Evolutionary conservation across 2,888 invertebrate genomes (phyloP).

Genomic region (Pyrrhia umbra): DNA sequence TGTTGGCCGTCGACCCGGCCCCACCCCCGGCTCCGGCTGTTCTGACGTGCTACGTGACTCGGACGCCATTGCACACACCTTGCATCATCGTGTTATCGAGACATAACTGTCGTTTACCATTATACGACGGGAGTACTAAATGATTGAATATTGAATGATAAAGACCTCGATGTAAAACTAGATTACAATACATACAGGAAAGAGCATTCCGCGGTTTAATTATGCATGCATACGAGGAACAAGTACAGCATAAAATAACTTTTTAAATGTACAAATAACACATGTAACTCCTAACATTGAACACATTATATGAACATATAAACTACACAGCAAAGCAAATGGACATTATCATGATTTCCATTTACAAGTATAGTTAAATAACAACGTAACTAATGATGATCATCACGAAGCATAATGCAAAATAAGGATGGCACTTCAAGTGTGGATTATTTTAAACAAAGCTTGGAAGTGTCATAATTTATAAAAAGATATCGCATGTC

Average conservation of each 20-base stretch:
- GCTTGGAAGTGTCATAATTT: constrained; percentile 7
- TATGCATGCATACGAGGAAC: constrained; percentile 27
- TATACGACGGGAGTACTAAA: constrained; percentile 27
- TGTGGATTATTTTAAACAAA: constrained; percentile 21
- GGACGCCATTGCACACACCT: constrained; percentile 72
- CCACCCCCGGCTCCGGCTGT: constrained; percentile 70
- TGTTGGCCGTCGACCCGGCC: constrained; percentile 76
- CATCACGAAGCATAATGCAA: constrained; percentile 28
- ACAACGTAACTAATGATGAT: constrained; percentile 28
- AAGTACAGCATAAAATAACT: constrained; percentile 5
- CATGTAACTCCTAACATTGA: too few relatives aligned
- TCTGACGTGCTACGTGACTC: constrained; percentile 81
- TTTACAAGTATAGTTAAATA: constrained; percentile 25
- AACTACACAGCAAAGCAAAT: constrained; percentile 21
- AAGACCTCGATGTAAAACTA: constrained; percentile 7
- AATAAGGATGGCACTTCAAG: constrained; percentile 14
- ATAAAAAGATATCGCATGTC: constrained; percentile 30
- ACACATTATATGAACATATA: constrained; percentile 6
- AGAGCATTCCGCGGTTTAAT: constrained; percentile 1
- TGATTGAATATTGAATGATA: constrained; percentile 1
- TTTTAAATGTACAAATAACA: constrained; percentile 26
- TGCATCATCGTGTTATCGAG: constrained; percentile 71
- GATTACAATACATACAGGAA: constrained; percentile 41
- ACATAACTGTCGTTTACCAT: constrained; percentile 41
- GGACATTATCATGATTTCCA: constrained; percentile 23